Base-by-base conservation (phyloP, 2,888 invertebrate genomes). In the Troides oblongomaculatus region DNA sequence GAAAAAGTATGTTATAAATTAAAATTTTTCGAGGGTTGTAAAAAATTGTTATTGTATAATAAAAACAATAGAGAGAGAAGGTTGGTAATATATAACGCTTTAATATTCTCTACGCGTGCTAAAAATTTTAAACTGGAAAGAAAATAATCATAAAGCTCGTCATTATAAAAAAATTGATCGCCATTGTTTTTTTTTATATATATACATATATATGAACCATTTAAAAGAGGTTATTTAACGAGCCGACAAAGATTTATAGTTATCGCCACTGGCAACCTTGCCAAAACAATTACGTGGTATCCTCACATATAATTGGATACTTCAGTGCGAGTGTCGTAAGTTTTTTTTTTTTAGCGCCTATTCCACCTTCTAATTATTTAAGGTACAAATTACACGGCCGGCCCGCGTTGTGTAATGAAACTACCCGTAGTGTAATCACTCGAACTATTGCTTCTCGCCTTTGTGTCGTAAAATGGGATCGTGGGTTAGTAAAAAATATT, bases 331-430 rank as follows among this genome's bases (percentile, higher is more conserved):
- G 73, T 68, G 75, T 74, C 74, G 74, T 75, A 75, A 72, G 75
- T 78, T 79, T 75, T 75, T 73, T 72, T 30, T 30, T 30, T 30
- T 30, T 30, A 21, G 72, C 62, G 73, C 68, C 70, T 70, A 56
- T 70, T 60, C 69, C 46, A 64, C 76, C 76, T 76, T 74, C 76
- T 78, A 78, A 81, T 81, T 79, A 82, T 79, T 75, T 74, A 73
- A 76, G 73, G 74, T 74, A 77, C 79, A 80, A 79, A 80, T 82
- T 80, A 78, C 76, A 77, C 57, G 71, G 74, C 70, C 63, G 73
- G 62, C 76, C 70, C 53, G 72, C 61, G 66, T 69, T 63, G 64
- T 70, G 75, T 79, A 81, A 81, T 79, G 78, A 78, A 78, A 74
- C 74, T 76, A 74, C 76, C 74, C 74, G 74, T 74, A 72, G 70